Percentiles rank a stretch among this genome's conserved stretches.
Evolutionary conservation across 2,113 vertebrate species (phyloP).

Genomic region (Nothoprocta pentlandii): DNA sequence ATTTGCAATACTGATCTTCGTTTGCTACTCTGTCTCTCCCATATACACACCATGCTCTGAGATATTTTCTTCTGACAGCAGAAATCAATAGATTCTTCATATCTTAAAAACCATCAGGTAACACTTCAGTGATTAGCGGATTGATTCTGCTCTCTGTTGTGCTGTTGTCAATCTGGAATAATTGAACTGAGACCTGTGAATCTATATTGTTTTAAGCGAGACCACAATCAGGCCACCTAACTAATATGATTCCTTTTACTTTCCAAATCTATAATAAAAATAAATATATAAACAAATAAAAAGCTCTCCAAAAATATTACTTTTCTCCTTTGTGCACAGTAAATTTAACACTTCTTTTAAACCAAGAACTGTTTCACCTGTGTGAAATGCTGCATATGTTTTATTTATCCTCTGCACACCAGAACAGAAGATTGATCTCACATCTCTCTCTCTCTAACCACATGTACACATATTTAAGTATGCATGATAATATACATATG

Average conservation of each 20-base stretch:
- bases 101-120: constrained; percentile 20
- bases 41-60: not conserved
- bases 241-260: not conserved
- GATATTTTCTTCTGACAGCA: not conserved
- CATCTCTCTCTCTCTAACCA: not conserved
- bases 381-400: not conserved
- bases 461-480: not conserved
- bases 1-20: not conserved
- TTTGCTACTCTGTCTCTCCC: not conserved
- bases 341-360: not conserved
- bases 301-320: not conserved
- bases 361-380: not conserved
- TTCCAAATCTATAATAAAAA: not conserved
- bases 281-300: not conserved
- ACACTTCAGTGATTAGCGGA: constrained; percentile 1
- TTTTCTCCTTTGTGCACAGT: not conserved
- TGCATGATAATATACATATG: not conserved
- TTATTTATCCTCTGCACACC: not conserved
- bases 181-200: constrained; percentile 26
- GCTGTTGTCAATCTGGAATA: constrained; percentile 28
- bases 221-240: not conserved
- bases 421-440: not conserved
- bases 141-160: constrained; percentile 1
- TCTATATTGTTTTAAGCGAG: not conserved
- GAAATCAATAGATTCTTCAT: constrained; percentile 32